These are phyloP conservation scores for Pammene fasciana DNA, from an alignment of 2,888 invertebrate genomes.

Conservation along the genomic window DNA sequence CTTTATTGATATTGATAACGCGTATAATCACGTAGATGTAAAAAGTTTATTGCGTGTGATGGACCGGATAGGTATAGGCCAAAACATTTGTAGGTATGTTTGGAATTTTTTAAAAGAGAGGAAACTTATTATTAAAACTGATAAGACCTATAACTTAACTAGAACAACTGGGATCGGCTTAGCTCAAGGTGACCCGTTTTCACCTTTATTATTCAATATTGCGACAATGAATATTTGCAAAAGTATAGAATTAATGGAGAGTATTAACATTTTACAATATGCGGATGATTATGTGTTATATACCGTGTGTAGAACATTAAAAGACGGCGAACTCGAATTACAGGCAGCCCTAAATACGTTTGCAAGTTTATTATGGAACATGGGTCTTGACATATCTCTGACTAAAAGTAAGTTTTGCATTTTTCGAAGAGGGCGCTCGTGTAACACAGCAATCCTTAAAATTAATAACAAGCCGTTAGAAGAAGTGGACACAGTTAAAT, in stretches of 20 bases:
- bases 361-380: conserved; percentile 9
- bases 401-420: conserved; percentile 43
- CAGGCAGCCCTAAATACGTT: conserved; percentile 35
- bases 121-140: not conserved
- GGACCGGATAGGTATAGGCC: not conserved
- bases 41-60: not conserved
- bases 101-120: conserved; percentile 4
- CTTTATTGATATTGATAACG: conserved; percentile 2
- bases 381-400: conserved; percentile 41
- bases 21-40: not conserved
- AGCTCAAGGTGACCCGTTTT: conserved; percentile 32
- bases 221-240: conserved; percentile 29
- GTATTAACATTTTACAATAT: conserved; percentile 38
- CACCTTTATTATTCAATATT: conserved; percentile 10
- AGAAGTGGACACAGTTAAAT: conserved; percentile 17
- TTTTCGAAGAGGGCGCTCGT: conserved; percentile 39
- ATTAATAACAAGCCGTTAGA: not conserved
- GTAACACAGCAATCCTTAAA: not conserved
- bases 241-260: not conserved
- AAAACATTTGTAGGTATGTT: not conserved
- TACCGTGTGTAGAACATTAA: not conserved
- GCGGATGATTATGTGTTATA: conserved; percentile 40
- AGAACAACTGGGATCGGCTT: conserved; percentile 16
- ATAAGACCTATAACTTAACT: not conserved
- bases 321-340: not conserved